Percentiles rank a stretch among this genome's conserved stretches.
phyloP scores from a whole-genome alignment of 2,797 vertebrate genomes.

The Anabacerthia variegaticeps region DNA sequence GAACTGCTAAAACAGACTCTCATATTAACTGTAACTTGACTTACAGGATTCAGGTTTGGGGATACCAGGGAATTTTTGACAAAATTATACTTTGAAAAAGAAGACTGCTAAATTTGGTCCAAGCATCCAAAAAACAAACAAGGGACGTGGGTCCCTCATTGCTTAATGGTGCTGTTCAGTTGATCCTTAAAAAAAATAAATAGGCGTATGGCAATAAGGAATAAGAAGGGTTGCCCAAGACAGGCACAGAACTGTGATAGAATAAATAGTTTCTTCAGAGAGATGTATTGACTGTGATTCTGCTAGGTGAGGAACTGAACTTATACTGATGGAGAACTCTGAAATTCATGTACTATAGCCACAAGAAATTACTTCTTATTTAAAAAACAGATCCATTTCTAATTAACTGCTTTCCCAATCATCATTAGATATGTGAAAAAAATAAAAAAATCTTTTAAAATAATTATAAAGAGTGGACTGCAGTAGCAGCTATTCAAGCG shows the following conservation, averaged over 20 bases:
- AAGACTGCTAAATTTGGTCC: slow-evolving; percentile 73
- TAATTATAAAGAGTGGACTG: slow-evolving; percentile 70
- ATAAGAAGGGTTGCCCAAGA: slow-evolving; percentile 38
- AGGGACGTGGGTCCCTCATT: background rate
- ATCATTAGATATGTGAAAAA: slow-evolving; percentile 64
- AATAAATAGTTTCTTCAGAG: slow-evolving; percentile 24
- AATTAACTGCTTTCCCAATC: slow-evolving; percentile 65
- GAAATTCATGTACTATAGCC: slow-evolving; percentile 25
- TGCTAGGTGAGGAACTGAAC: slow-evolving; percentile 54
- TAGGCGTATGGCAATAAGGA: background rate
- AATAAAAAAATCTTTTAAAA: slow-evolving; percentile 68
- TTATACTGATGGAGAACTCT: slow-evolving; percentile 39
- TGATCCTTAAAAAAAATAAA: background rate
- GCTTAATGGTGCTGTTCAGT: background rate
- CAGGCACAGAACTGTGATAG: slow-evolving; percentile 45
- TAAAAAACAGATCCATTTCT: slow-evolving; percentile 51
- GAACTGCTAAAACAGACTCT: slow-evolving; percentile 47
- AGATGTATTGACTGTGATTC: slow-evolving; percentile 43
- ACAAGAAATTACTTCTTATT: slow-evolving; percentile 12
- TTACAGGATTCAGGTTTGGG: slow-evolving; percentile 22
- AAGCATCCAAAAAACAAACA: slow-evolving; percentile 5
- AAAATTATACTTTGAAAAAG: slow-evolving; percentile 7
- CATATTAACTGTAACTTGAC: slow-evolving; percentile 3
- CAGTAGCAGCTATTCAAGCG: slow-evolving; percentile 77
- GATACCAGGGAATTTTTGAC: background rate